Evolutionary conservation across 2,797 vertebrate species (phyloP), one percentile per base, ranked within the genome.

Genomic region (Peromyscus attwateri): DNA sequence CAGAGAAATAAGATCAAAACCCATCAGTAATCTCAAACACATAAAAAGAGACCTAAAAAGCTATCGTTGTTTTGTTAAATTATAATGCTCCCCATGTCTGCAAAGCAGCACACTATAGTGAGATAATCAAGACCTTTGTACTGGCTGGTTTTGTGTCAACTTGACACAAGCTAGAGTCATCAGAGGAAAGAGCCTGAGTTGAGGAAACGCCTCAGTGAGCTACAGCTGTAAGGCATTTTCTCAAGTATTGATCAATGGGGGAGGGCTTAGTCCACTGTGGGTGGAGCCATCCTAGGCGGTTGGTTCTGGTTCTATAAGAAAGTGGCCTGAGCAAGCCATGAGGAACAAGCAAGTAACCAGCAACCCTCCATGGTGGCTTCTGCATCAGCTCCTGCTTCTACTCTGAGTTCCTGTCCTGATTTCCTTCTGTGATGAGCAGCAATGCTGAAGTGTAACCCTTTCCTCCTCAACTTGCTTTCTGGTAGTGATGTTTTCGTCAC

Each of bases 1-100:
- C 19, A 89, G 23, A 95, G 77, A 98, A 85, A 90, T 68, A 3
- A 92, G 85, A 80, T 68, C 31, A 96, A 81, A 95, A 68, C 31
- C 57, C 6, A 71, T 82, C 9, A 85, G 27, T 82, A 84, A 97
- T 62, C 83, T 91, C 88, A 96, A 94, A 76, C 2, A 96, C 34
- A 79, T 84, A 91, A 62, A 94, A 81, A 77, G 13, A 70, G 0
- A 11, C 83, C 29, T 60, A 60, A 87, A 81, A 92, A 66, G n/a
- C 16, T 27, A 94, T 52, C 52, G 49, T 4, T 27, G 37, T 17
- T 91, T 91, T 70, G 43, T 82, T 95, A 95, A 97, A 85, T 6
- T 85, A 17, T 49, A 68, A 66, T 64, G 6, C 49, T 95, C 88
- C 75, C 31, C 23, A 70, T 91, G 55, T 95, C 90, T 94, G 68